These are phyloP conservation scores for Andricus curvator DNA, from an alignment of 2,888 invertebrate species.

Conservation along the genomic window DNA sequence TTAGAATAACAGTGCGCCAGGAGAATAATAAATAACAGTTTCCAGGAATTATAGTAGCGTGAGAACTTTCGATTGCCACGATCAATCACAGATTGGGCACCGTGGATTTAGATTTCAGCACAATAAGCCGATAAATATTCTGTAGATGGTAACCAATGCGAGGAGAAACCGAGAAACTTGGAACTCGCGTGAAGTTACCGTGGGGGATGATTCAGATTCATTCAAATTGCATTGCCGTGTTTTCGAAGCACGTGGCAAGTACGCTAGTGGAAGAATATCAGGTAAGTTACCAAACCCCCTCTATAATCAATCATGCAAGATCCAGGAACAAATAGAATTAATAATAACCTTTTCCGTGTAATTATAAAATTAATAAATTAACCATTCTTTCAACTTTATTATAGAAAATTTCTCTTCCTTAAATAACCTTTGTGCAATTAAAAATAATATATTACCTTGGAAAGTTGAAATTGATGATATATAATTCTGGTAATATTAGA, in stretches of 20 bases:
- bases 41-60: conserved; percentile 18
- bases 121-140: conserved; percentile 40
- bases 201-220: conserved; percentile 28
- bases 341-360: background rate
- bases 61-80: conserved; percentile 35
- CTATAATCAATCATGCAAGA: background rate
- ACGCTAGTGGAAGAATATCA: background rate
- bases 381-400: too few species aligned
- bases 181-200: conserved; percentile 26
- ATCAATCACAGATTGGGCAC: conserved; percentile 33
- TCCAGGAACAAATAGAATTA: background rate
- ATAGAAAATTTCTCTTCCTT: too few species aligned
- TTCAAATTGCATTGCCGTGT: conserved; percentile 31
- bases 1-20: conserved; percentile 17
- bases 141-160: background rate
- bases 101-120: conserved; percentile 33
- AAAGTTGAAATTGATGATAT: too few species aligned
- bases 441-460: too few species aligned
- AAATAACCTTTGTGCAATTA: too few species aligned
- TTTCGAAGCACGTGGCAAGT: background rate
- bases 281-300: background rate
- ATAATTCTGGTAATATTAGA: too few species aligned
- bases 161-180: conserved; percentile 31
- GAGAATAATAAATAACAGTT: conserved; percentile 36
- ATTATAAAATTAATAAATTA: background rate